These are phyloP conservation scores for Cyphomyrus discorhynchus DNA, from an alignment of 2,113 vertebrate species.

Conservation along the genomic window DNA sequence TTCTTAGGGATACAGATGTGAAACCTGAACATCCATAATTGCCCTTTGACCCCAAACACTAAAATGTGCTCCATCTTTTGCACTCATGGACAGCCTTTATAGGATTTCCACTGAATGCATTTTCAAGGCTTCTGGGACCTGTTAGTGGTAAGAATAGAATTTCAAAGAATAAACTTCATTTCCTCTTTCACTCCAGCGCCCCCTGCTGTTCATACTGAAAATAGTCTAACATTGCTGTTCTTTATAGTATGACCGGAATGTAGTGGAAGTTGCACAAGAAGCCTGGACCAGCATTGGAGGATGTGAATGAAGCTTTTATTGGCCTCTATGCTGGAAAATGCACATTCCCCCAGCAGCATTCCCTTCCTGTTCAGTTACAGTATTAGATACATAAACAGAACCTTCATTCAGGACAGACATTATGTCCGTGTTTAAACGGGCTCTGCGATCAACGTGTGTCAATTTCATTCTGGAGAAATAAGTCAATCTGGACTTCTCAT, in stretches of 20 bases:
- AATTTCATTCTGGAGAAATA: too few species aligned
- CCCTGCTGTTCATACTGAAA: neutral
- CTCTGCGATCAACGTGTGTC: too few species aligned
- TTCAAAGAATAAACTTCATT: neutral
- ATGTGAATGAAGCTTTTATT: neutral
- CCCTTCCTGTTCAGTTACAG: neutral
- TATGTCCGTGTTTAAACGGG: too few species aligned
- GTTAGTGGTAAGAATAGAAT: neutral
- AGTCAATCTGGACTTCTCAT: too few species aligned
- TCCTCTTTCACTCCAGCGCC: neutral
- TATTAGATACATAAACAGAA: neutral
- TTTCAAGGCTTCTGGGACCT: neutral
- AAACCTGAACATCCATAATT: neutral
- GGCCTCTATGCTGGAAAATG: neutral
- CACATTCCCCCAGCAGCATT: neutral
- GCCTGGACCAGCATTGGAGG: neutral
- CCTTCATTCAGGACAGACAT: neutral
- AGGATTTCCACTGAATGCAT: neutral
- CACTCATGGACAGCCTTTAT: neutral
- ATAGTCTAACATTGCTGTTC: neutral
- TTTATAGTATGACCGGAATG: neutral
- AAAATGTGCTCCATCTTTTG: neutral
- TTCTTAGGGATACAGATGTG: neutral
- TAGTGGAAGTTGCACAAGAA: neutral
- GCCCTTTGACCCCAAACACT: neutral